Base-by-base conservation (phyloP, 2,888 invertebrate genomes). In the Temnothorax unifasciatus region DNA sequence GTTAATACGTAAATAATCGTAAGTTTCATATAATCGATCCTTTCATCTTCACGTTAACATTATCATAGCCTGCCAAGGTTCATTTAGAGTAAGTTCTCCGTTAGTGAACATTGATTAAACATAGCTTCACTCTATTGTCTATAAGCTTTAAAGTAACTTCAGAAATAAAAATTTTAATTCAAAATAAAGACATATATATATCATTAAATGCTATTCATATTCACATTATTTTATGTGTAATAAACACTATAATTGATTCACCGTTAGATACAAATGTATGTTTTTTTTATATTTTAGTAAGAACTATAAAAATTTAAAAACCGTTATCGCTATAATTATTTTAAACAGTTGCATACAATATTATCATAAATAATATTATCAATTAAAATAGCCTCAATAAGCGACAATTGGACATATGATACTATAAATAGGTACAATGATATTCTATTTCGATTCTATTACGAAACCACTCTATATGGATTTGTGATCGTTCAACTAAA, bases 1-100 rank as follows among this genome's bases (percentile, higher is more conserved):
- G 44, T 79, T 79, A 79, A 71, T 71, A 79, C 29, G 79, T 71
- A 79, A 79, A 79, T 69, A 69, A 79, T 79, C 44, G 57, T 21
- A 21, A 79, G 71, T 66, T 52, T 77, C 41, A 18, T 71, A 44
- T 69, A 79, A 79, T 79, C 71, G 57, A 71, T 59, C 71, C 79
- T 77, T 77, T 71, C 79, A 79, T 79, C 79, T 79, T 8, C 18
- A 29, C 57, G 44, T 79, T 69, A 71, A 69, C 34, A 59, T 69
- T 69, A 81, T 81, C 71, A 73, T 6, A 81, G 13, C 18, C 47
- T 81, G 79, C 38, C 13, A 81, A 57, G 25, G 38, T 73, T 61
- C 34, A 79, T 44, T 47, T 25, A 47, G 18, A 13, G 6, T 73
- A 77, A 73, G 34, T 21, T 59, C 25, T 79, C 59, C 21, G 47